Evolutionary conservation across 2,797 vertebrate genomes (phyloP).

Genomic region (Tenualosa ilisha): DNA sequence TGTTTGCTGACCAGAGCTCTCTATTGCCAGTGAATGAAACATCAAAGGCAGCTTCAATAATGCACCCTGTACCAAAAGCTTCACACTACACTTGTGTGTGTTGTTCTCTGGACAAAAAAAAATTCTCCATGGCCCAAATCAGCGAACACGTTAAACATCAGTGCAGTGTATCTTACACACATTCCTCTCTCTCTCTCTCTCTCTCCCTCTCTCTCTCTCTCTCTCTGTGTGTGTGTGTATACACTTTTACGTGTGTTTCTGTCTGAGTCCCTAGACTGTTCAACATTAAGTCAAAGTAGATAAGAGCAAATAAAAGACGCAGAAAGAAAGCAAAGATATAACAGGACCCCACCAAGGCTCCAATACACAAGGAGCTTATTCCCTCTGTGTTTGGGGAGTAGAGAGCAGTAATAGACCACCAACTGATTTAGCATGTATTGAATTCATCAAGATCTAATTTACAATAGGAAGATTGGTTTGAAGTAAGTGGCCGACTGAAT

Average conservation of each 20-base stretch:
- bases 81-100: conserved; percentile 51
- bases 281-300: conserved; percentile 34
- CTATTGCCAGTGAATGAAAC: conserved; percentile 50
- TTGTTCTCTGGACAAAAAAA: background rate
- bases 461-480: conserved; percentile 45
- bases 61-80: conserved; percentile 56
- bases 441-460: conserved; percentile 46
- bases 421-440: conserved; percentile 41
- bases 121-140: conserved; percentile 26
- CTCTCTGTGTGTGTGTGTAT: background rate
- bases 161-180: background rate
- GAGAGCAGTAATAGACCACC: conserved; percentile 42
- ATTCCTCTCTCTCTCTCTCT: background rate
- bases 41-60: conserved; percentile 59
- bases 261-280: background rate
- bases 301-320: conserved; percentile 61
- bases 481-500: conserved; percentile 24
- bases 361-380: background rate
- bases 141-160: conserved; percentile 20
- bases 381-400: conserved; percentile 37
- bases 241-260: background rate
- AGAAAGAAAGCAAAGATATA: conserved; percentile 58
- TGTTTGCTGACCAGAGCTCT: conserved; percentile 39
- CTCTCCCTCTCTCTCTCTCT: background rate
- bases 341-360: conserved; percentile 47